phyloP scores from a whole-genome alignment of 2,797 vertebrate genomes.

The Xiphophorus birchmanni region DNA sequence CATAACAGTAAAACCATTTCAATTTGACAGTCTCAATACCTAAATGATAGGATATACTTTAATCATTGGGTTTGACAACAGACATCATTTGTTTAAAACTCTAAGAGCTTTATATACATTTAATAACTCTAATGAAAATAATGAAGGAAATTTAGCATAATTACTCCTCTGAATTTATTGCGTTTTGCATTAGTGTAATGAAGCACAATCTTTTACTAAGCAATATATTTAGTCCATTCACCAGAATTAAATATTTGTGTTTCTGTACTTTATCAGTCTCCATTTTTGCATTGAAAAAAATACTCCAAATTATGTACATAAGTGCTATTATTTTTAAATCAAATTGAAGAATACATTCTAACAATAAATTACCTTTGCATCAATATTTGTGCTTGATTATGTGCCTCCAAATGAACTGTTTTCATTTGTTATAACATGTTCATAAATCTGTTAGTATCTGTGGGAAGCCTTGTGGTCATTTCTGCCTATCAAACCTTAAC shows the following conservation, averaged over 20 bases:
- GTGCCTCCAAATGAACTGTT: neutral
- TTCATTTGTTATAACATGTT: conserved; percentile 1
- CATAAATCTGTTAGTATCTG: neutral
- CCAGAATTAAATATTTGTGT: neutral
- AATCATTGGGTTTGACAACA: neutral
- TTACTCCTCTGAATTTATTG: conserved; percentile 1
- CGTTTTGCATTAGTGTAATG: conserved; percentile 28
- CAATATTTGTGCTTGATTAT: neutral
- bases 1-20: neutral
- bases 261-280: neutral
- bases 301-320: neutral
- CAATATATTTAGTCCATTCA: neutral
- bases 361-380: neutral
- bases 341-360: neutral
- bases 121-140: neutral
- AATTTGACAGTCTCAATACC: neutral
- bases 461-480: conserved; percentile 8
- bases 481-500: conserved; percentile 5
- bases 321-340: neutral
- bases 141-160: conserved; percentile 4
- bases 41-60: neutral
- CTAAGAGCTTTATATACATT: neutral
- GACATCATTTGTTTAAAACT: neutral
- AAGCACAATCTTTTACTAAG: conserved; percentile 3
- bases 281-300: neutral